Conservation (phyloP, 2,113 vertebrate genomes). For the Chaetorhynchus papuensis region DNA sequence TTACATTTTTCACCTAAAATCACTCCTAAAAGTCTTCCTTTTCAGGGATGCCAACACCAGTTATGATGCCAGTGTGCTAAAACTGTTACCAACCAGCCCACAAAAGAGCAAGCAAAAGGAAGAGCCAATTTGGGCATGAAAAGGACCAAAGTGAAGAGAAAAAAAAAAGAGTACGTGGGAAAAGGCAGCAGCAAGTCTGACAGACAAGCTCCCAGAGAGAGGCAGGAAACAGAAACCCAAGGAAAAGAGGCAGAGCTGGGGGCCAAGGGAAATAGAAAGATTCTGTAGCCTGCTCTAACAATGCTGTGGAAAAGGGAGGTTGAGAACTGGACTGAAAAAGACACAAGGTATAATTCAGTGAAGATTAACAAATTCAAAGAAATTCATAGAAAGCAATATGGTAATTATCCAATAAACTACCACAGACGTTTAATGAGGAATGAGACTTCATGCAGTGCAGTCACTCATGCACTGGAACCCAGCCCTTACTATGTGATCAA, state of each 20-base stretch:
- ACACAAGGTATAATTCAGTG: background rate
- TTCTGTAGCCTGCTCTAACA: background rate
- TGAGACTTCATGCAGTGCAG: background rate
- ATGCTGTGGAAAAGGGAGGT: background rate
- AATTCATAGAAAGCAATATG: background rate
- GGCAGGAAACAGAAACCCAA: background rate
- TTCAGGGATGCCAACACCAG: background rate
- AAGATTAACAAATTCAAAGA: background rate
- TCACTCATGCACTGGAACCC: background rate
- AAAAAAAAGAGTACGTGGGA: background rate
- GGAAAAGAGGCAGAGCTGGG: background rate
- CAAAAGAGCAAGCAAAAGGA: background rate
- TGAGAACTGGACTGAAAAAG: background rate
- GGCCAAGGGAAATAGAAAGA: background rate
- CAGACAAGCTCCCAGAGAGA: background rate
- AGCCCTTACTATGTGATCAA: background rate
- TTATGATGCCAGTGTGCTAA: background rate
- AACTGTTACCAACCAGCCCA: background rate
- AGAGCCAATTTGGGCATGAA: background rate
- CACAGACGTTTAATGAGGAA: background rate
- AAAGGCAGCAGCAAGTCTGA: background rate
- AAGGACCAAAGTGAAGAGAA: background rate
- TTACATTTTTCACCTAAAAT: background rate
- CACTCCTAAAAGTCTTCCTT: background rate
- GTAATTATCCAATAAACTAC: background rate